phyloP scores from a whole-genome alignment of 2,797 vertebrate species.

The Furcifer pardalis region DNA sequence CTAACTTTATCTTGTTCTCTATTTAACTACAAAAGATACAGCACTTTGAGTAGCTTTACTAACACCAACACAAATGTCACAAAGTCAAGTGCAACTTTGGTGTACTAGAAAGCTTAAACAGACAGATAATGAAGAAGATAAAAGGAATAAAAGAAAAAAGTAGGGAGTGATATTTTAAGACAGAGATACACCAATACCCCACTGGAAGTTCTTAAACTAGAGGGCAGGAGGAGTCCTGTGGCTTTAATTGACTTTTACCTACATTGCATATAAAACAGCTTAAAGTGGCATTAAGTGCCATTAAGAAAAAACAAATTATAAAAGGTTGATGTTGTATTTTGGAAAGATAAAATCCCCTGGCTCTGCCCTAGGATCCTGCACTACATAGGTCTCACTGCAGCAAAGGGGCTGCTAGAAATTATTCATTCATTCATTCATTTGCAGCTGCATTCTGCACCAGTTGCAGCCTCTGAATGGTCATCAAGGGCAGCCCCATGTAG shows the following conservation, averaged over 20 bases:
- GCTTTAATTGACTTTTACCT: not conserved
- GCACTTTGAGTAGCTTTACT: not conserved
- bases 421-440: too few species aligned
- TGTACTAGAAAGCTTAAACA: not conserved
- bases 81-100: not conserved
- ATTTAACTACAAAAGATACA: not conserved
- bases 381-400: too few species aligned
- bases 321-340: not conserved
- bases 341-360: not conserved
- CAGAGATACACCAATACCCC: too few species aligned
- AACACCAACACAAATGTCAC: too few species aligned
- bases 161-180: not conserved
- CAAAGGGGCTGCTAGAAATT: too few species aligned
- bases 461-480: too few species aligned
- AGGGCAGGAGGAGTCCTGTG: not conserved
- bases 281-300: too few species aligned
- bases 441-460: too few species aligned
- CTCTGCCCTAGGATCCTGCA: too few species aligned
- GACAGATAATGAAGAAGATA: not conserved
- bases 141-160: not conserved
- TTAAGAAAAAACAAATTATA: not conserved
- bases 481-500: too few species aligned
- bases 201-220: not conserved
- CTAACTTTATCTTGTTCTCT: too few species aligned
- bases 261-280: not conserved